A percentile compares a stretch with the other conserved stretches of the same genome.
Evolutionary conservation across 2,797 vertebrate genomes (phyloP).

Genomic region (Todus mexicanus): DNA sequence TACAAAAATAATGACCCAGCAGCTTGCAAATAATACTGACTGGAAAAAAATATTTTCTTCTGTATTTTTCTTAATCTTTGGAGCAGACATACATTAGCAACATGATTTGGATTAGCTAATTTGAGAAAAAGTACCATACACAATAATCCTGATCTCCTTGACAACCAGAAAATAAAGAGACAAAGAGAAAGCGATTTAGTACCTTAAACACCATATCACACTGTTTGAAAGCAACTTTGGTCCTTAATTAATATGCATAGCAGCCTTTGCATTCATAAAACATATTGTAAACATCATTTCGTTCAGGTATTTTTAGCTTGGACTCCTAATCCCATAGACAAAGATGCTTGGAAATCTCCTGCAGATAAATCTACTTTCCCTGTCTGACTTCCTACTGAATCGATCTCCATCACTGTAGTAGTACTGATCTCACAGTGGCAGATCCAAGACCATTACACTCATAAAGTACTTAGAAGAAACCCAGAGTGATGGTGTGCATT

Average conservation of each 20-base stretch:
- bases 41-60: neutral
- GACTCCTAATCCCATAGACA: neutral
- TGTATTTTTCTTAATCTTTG: constrained; percentile 20
- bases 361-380: neutral
- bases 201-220: neutral
- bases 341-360: neutral
- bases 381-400: neutral
- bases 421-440: neutral
- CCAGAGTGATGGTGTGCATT: neutral
- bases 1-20: neutral
- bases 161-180: constrained; percentile 33
- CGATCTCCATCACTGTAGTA: neutral
- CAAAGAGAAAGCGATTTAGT: constrained; percentile 18
- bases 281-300: neutral
- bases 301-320: neutral
- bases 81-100: neutral
- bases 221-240: constrained; percentile 7
- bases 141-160: constrained; percentile 26
- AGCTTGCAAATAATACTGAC: neutral
- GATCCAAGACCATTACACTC: neutral
- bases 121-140: neutral
- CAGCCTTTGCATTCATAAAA: neutral
- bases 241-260: constrained; percentile 12
- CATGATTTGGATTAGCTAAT: constrained; percentile 44
- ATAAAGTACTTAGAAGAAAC: neutral